A percentile compares a stretch with the other conserved stretches of the same genome.
These are phyloP conservation scores for Myzus persicae DNA, from an alignment of 1,140 invertebrate species.

Conservation along the genomic window DNA sequence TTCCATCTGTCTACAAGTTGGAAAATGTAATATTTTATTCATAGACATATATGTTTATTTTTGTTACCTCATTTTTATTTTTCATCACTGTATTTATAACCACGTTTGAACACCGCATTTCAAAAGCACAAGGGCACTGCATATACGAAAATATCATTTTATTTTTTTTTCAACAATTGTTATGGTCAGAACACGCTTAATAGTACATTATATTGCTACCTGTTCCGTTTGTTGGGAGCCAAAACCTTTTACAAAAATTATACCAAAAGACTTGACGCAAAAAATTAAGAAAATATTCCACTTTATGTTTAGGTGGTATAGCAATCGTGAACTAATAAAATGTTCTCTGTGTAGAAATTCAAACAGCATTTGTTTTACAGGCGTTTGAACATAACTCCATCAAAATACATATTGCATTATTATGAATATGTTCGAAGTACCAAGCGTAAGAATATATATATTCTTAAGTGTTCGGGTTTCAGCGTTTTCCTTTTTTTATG, in stretches of 20 bases:
- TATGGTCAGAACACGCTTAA: background rate
- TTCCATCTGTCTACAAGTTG: background rate
- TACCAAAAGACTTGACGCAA: background rate
- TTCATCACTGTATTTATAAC: background rate
- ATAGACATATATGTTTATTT: background rate
- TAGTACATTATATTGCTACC: background rate
- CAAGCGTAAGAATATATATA: background rate
- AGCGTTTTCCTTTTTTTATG: background rate
- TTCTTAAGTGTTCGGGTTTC: background rate
- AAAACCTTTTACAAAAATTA: background rate
- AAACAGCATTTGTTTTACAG: background rate
- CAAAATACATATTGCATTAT: background rate
- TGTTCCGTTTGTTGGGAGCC: background rate
- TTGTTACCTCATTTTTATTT: background rate
- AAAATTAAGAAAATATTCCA: background rate
- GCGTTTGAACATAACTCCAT: background rate
- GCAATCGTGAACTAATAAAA: background rate
- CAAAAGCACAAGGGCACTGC: background rate
- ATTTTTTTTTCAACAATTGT: background rate
- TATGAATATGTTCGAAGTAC: background rate
- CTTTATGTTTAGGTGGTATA: background rate
- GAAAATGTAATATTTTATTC: slow-evolving; percentile 22
- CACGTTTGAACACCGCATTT: background rate
- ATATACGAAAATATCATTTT: background rate
- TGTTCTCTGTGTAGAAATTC: background rate